Evolutionary conservation across 2,113 vertebrate species (phyloP).

Genomic region (Toxostoma redivivum): DNA sequence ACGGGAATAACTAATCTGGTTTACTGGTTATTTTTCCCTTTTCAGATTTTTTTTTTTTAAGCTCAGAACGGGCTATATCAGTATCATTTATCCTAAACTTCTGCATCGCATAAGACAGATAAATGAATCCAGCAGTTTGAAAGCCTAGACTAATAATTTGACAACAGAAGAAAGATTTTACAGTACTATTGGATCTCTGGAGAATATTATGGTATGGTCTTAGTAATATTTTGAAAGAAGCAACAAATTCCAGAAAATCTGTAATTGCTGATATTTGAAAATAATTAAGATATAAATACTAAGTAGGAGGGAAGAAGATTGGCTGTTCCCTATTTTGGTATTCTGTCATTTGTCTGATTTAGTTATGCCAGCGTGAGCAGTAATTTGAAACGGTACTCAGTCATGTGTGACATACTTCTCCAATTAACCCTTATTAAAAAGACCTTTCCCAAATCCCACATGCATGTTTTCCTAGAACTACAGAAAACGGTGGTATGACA

Average conservation of each 20-base stretch:
- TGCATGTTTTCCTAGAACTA: neutral
- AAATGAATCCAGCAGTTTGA: neutral
- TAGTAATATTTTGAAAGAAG: neutral
- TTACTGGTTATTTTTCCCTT: neutral
- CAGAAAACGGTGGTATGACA: neutral
- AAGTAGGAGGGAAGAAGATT: neutral
- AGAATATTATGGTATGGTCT: neutral
- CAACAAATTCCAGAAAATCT: neutral
- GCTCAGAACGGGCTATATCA: neutral
- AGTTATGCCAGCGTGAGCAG: neutral
- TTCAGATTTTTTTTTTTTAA: neutral
- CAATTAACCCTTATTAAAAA: slow-evolving; percentile 63
- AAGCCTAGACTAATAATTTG: neutral
- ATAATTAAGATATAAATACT: neutral
- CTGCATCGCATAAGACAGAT: neutral
- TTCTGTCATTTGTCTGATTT: slow-evolving; percentile 38
- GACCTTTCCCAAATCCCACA: slow-evolving; percentile 19
- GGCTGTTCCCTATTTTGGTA: neutral
- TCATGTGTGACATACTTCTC: slow-evolving; percentile 44
- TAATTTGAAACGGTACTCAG: slow-evolving; percentile 46
- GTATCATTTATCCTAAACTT: neutral
- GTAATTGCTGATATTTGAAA: neutral
- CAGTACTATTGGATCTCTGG: neutral
- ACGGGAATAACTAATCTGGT: neutral
- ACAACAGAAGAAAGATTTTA: neutral